Conservation (phyloP, 2,888 invertebrate genomes). For the Pheosia tremula region DNA sequence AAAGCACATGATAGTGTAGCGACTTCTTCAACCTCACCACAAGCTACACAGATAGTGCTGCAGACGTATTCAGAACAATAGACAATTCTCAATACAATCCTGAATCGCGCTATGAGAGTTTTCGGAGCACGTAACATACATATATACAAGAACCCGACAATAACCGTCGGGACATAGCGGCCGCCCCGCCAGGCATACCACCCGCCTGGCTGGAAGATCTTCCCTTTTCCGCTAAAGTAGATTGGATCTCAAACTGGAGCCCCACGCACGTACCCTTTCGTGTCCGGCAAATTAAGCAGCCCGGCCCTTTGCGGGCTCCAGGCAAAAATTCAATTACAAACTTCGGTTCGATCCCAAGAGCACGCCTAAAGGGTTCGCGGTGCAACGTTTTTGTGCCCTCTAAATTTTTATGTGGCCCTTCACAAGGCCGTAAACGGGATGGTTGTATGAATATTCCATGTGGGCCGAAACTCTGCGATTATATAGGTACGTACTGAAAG, state of each 20-base stretch:
- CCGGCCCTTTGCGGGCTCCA: constrained; percentile 80
- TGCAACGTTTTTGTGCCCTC: constrained; percentile 67
- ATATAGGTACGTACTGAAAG: constrained; percentile 53
- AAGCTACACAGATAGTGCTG: too few relatives aligned
- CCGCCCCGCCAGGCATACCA: too few relatives aligned
- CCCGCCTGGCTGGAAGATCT: too few relatives aligned
- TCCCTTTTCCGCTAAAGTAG: too few relatives aligned
- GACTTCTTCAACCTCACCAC: too few relatives aligned
- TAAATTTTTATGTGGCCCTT: constrained; percentile 82
- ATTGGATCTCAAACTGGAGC: constrained; percentile 25
- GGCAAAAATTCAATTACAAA: constrained; percentile 85
- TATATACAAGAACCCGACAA: too few relatives aligned
- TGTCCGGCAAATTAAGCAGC: constrained; percentile 80
- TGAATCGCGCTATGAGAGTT: too few relatives aligned
- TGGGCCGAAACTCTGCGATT: constrained; percentile 63
- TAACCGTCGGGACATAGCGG: too few relatives aligned
- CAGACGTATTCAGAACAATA: too few relatives aligned
- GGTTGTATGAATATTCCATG: constrained; percentile 83
- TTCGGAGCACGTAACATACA: too few relatives aligned
- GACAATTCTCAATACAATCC: too few relatives aligned
- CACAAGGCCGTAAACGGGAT: constrained; percentile 80
- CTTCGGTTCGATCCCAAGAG: constrained; percentile 80
- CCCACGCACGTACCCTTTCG: constrained; percentile 67
- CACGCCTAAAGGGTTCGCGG: constrained; percentile 70
- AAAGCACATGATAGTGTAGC: too few relatives aligned